phyloP scores from a whole-genome alignment of 92 coral and sea anemone genomes.

The Scolanthus callimorphus region DNA sequence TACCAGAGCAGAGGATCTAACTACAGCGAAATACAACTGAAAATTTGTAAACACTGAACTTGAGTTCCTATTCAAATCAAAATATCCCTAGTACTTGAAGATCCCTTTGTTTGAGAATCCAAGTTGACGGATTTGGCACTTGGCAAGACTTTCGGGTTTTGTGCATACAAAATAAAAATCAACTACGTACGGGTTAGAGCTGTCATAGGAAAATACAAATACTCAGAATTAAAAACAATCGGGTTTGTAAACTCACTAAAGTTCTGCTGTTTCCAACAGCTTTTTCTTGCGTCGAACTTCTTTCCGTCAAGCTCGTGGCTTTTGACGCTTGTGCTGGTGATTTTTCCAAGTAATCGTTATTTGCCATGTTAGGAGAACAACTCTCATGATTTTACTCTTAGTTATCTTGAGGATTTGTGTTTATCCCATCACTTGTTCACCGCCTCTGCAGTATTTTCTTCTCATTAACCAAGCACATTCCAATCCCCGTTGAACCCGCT shows the following conservation, averaged over 20 bases:
- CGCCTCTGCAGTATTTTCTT: background rate
- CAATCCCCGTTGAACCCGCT: background rate
- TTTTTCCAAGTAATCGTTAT: background rate
- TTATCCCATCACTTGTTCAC: background rate
- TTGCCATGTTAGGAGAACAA: background rate
- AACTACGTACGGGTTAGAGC: too few relatives aligned
- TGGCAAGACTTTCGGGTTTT: too few relatives aligned
- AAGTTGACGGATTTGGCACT: too few relatives aligned
- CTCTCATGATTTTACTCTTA: background rate
- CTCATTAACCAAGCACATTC: background rate
- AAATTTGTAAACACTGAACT: too few relatives aligned
- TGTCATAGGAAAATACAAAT: too few relatives aligned
- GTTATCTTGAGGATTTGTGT: background rate
- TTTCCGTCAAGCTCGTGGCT: background rate
- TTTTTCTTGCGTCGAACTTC: background rate
- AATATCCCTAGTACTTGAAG: too few relatives aligned
- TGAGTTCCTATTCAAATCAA: too few relatives aligned
- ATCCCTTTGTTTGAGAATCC: too few relatives aligned
- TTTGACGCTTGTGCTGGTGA: background rate
- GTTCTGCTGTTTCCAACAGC: background rate
- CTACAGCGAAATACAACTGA: background rate
- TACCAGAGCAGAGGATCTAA: too few relatives aligned
- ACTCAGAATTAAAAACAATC: background rate
- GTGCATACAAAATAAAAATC: too few relatives aligned
- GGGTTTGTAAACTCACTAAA: background rate